Evolutionary conservation across 2,888 invertebrate genomes (phyloP), one percentile per base, ranked within the genome.

Genomic region (Campaea margaritaria): DNA sequence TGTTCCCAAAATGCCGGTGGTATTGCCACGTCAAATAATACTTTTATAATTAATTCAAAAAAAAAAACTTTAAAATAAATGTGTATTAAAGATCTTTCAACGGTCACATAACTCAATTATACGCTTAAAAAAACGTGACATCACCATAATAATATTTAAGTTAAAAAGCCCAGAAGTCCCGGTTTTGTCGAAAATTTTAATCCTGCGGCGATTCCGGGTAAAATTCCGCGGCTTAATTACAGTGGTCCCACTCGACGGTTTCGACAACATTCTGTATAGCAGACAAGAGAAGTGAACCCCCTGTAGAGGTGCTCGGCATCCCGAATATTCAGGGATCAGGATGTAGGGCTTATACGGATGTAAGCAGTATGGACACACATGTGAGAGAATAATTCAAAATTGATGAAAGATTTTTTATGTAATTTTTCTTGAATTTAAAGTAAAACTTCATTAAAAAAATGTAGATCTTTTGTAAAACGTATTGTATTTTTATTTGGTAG

Each of bases 191-290:
- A 55, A 63, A n/a, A 57, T 60, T 62, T 60, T 60, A 56, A 58
- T 56, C 51, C 55, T 38, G 13, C 47, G 52, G 56, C 38, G 47
- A 65, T 65, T 68, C 64, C 50, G 55, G 39, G 16, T 36, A 14
- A 65, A 60, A 65, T 64, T 64, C 62, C 60, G 51, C 52, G 50
- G 64, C 65, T 63, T 69, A 66, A 70, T 70, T 69, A 64, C 61
- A 28, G 51, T 52, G 49, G 48, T 38, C 60, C 58, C 56, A 61
- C 56, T 55, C 41, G 39, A 45, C 56, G 49, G 48, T 58, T 55
- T 62, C 48, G 59, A 63, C 62, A 66, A 63, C 58, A 55, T 57
- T 55, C 57, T 60, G 42, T 52, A 46, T 54, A 53, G 48, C 56
- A 63, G 56, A 63, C 55, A 63, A 56, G 55, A 64, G 62, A 57